These are phyloP conservation scores for Tetragonula carbonaria DNA, from an alignment of 2,888 invertebrate genomes.

Conservation along the genomic window DNA sequence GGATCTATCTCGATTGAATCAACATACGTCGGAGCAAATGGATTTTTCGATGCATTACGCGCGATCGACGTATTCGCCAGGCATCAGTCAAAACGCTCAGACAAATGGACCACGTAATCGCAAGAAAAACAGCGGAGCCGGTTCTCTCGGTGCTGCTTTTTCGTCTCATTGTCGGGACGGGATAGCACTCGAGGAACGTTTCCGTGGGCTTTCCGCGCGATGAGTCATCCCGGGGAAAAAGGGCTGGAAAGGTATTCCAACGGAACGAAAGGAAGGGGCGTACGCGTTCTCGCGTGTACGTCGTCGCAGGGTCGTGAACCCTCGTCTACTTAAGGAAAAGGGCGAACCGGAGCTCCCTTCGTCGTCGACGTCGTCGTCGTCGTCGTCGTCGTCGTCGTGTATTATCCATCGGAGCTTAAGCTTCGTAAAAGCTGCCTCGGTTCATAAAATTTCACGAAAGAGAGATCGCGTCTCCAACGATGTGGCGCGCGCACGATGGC, in stretches of 20 bases:
- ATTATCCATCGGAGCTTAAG: conserved; percentile 54
- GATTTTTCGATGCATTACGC: not conserved
- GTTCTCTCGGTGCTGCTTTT: conserved; percentile 1
- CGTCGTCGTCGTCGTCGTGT: conserved; percentile 14
- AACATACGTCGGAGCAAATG: not conserved
- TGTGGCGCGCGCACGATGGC: not conserved
- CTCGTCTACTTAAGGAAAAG: conserved; percentile 57
- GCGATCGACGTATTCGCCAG: not conserved
- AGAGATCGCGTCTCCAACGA: conserved; percentile 36
- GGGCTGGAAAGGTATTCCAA: conserved; percentile 44
- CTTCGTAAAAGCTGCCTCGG: conserved; percentile 55
- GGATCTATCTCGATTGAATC: not conserved
- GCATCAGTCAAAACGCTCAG: conserved; percentile 12
- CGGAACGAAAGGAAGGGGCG: conserved; percentile 3
- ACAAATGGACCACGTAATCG: conserved; percentile 42
- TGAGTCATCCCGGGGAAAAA: conserved; percentile 54
- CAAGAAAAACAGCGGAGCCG: conserved; percentile 28
- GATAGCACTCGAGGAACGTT: conserved; percentile 31
- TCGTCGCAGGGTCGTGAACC: conserved; percentile 52
- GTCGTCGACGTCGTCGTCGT: conserved; percentile 12
- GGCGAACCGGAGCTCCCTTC: conserved; percentile 19
- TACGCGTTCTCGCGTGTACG: conserved; percentile 44
- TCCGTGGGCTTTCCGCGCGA: conserved; percentile 52
- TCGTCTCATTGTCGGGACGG: conserved; percentile 36
- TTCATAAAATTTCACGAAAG: conserved; percentile 59